Evolutionary conservation across 1,140 invertebrate species (phyloP), one percentile per base, ranked within the genome.

Genomic region (Scylla paramamosain): DNA sequence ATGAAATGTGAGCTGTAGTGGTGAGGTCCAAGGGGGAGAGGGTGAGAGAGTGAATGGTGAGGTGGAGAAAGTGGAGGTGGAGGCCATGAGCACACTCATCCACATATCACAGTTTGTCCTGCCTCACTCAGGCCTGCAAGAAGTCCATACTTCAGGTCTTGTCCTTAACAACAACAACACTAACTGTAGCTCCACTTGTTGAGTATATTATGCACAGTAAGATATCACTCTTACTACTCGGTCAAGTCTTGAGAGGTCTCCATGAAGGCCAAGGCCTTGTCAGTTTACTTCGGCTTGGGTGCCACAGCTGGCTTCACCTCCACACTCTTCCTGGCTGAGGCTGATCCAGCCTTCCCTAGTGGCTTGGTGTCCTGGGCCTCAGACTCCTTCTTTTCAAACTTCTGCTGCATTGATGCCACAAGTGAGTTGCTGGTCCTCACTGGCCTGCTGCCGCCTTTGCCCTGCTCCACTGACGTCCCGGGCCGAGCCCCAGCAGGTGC

Each of bases 331-430:
- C 94, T 87, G 48, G 92, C 88, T 28, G 95, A 88, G 46, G 92
- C 31, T 93, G 93, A 83, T 20, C 28, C 87, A 25, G 16, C 45
- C 45, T 28, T 32, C 67, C 67, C 32, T 48, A n/a, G 29, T 32
- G 67, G 77, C 67, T 93, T 95, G 77, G 46, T 46, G 25, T 93
- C 92, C 82, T 93, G 92, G 25, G 52, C 46, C 29, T 95, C 95
- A 28, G 77, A 82, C 83, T 95, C 92, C 52, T 96, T 95, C 88
- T 96, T 96, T 84, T 96, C 96, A 95, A 96, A 96, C 84, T 96
- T 96, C 52, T 96, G 96, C 93, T 96, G 96, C 20, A 96, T 46
- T 14, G 96, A 95, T 29, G 96, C 96, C 39, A 96, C 96, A 52
- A 95, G 92, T 16, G 95, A 96, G 52, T 92, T 96, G 67, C 95